These are phyloP conservation scores for Hippopotamus amphibius DNA, from an alignment of 2,113 vertebrate genomes.

Conservation along the genomic window DNA sequence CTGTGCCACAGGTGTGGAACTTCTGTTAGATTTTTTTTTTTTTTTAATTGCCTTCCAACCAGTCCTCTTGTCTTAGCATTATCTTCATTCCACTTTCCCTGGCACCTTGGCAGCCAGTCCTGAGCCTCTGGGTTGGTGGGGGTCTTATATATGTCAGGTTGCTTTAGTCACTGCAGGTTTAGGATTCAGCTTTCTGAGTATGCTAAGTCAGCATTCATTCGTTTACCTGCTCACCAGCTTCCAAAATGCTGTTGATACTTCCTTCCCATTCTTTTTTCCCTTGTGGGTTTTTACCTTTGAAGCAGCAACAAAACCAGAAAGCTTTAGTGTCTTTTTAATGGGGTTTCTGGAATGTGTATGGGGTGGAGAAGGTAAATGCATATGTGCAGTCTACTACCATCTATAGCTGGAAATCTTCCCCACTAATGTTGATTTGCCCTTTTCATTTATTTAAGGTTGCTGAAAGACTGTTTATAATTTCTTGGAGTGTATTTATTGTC, in stretches of 20 bases:
- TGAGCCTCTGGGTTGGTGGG: background rate
- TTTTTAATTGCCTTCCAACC: background rate
- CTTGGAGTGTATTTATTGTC: background rate
- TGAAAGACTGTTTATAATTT: background rate
- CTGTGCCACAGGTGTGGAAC: background rate
- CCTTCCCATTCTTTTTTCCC: background rate
- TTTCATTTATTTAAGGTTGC: slow-evolving; percentile 33
- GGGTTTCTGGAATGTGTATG: background rate
- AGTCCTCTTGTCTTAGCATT: background rate
- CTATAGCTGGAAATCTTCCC: background rate
- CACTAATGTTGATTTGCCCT: background rate
- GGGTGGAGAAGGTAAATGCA: background rate
- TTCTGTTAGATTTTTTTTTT: background rate
- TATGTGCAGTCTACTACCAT: background rate
- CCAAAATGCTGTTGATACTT: background rate
- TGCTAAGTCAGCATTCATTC: background rate
- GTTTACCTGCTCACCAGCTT: background rate
- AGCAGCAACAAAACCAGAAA: background rate
- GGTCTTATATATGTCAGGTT: background rate
- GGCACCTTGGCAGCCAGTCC: background rate
- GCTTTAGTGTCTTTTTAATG: background rate
- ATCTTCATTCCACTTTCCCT: background rate
- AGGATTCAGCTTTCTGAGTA: background rate
- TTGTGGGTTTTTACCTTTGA: slow-evolving; percentile 30
- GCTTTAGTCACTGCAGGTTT: background rate